A percentile compares a stretch with the other conserved stretches of the same genome.
Evolutionary conservation across 2,797 vertebrate species (phyloP).

Genomic region (Onychomys torridus): DNA sequence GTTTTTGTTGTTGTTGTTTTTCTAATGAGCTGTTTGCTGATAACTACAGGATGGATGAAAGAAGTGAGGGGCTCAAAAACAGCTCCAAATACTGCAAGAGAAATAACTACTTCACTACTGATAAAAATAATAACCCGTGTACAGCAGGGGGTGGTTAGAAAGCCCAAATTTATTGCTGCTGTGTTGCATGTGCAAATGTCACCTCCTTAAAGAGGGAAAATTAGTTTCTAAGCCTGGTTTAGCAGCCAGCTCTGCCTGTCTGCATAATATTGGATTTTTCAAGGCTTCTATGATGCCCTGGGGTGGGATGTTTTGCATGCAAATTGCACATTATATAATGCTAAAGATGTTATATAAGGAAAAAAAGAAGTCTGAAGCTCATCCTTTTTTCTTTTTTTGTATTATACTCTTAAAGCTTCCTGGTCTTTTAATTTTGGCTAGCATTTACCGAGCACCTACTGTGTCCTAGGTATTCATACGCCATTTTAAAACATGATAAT

Average conservation of each 20-base stretch:
- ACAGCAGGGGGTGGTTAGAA: constrained; percentile 75
- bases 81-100: constrained; percentile 57
- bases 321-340: constrained; percentile 82
- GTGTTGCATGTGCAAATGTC: constrained; percentile 77
- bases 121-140: constrained; percentile 79
- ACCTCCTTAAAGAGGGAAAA: constrained; percentile 83
- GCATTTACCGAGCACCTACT: constrained; percentile 23
- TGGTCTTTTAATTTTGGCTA: constrained; percentile 29
- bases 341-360: constrained; percentile 74
- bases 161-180: constrained; percentile 79
- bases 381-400: background rate
- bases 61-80: constrained; percentile 38
- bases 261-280: constrained; percentile 82
- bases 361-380: constrained; percentile 59
- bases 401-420: constrained; percentile 25
- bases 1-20: background rate
- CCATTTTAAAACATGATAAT: constrained; percentile 28
- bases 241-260: constrained; percentile 77
- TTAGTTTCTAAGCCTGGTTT: constrained; percentile 82
- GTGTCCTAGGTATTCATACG: background rate
- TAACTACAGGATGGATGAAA: constrained; percentile 31
- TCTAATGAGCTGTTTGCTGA: constrained; percentile 70
- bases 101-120: constrained; percentile 77
- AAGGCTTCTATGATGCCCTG: constrained; percentile 76
- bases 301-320: constrained; percentile 78